phyloP scores from a whole-genome alignment of 2,888 invertebrate species.

The Heliconius sara region DNA sequence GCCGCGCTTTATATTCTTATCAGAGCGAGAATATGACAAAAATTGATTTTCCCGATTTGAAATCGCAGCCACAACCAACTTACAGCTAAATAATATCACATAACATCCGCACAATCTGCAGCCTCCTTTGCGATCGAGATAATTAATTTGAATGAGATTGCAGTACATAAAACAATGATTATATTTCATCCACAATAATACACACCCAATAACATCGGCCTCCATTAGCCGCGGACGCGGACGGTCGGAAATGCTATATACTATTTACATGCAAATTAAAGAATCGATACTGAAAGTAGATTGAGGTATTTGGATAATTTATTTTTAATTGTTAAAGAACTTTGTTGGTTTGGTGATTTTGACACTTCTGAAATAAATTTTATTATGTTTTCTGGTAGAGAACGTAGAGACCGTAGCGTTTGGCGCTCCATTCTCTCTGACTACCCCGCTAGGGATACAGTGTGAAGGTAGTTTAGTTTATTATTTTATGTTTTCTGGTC shows the following conservation, averaged over 20 bases:
- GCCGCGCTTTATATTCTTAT: too few species aligned
- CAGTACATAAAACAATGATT: constrained; percentile 60
- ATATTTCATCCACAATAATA: constrained; percentile 55
- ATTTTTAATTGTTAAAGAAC: neutral
- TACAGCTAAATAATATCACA: too few species aligned
- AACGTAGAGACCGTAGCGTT: too few species aligned
- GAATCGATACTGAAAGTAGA: constrained; percentile 34
- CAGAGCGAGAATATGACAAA: neutral
- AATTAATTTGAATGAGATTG: constrained; percentile 60
- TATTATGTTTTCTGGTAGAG: neutral
- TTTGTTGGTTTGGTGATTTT: neutral
- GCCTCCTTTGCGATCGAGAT: constrained; percentile 43
- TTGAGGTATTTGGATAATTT: neutral
- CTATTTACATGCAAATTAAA: constrained; percentile 27
- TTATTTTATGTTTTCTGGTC: too few species aligned
- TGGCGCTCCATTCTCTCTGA: too few species aligned
- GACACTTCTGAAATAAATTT: neutral
- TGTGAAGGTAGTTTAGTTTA: too few species aligned
- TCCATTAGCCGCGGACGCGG: constrained; percentile 50
- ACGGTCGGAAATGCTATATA: constrained; percentile 15
- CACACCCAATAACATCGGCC: constrained; percentile 52
- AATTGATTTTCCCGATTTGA: neutral
- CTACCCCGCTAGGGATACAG: too few species aligned
- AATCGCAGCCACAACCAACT: too few species aligned
- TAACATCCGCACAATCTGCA: constrained; percentile 9